Evolutionary conservation across 2,797 vertebrate genomes (phyloP), one percentile per base, ranked within the genome.

Genomic region (Siniperca obscura): DNA sequence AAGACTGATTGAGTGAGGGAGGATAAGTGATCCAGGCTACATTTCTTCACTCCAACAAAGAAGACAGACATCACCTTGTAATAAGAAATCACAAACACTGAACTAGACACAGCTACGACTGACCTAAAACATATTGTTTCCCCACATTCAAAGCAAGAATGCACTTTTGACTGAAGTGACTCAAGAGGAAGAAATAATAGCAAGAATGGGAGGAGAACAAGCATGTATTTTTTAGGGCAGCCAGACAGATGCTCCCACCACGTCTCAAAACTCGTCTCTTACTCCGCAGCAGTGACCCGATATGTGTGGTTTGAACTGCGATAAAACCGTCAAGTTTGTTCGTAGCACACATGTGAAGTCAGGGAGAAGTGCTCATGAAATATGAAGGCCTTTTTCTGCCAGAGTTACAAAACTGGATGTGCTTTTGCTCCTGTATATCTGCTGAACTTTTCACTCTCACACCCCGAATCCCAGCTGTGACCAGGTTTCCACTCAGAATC

Each of bases 361-460:
- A 74, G 69, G 89, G 78, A 87, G 89, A 92, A 91, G 91, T 82
- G 86, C 88, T 95, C 90, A 95, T 96, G 90, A 95, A 95, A 96
- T 94, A 96, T 96, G 90, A 83, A 96, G 78, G 68, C 25, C n/a
- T 46, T 19, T 79, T 60, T 85, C 82, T 85, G 76, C 40, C 62
- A 48, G 70, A 87, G 82, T 78, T 75, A 65, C 86, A 74, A 83
- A 86, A 84, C 81, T 81, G 59, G 59, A 76, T 85, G 72, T 69
- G 87, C 83, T 81, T 72, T 25, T 71, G 64, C 89, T 81, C 17
- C 80, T 44, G 82, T 88, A 78, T 77, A 88, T 90, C 82, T 86
- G 87, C 88, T 93, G 93, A 95, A 95, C 93, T 89, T 93, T 95
- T 93, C 90, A 93, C 91, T 93, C 93, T 94, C 77, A 90, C 90